Evolutionary conservation across 2,113 vertebrate genomes (phyloP).

Genomic region (Agelaius phoeniceus): DNA sequence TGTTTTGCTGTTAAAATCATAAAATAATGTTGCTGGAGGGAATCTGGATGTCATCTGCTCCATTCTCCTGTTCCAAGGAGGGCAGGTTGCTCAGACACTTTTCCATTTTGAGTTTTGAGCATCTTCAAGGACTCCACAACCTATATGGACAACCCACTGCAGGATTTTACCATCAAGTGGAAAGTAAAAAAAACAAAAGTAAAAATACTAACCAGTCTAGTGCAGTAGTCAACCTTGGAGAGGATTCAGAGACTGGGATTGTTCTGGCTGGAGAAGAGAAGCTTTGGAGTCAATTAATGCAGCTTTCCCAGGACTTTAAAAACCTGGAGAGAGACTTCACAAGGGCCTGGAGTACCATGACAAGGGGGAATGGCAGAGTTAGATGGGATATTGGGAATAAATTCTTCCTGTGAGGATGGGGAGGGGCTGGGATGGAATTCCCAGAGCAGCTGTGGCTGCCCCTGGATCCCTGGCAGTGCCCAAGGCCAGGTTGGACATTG

Average conservation of each 20-base stretch:
- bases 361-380: too few species aligned
- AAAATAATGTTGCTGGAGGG: background rate
- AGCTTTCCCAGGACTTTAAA: background rate
- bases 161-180: background rate
- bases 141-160: rapidly evolving
- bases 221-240: background rate
- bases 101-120: background rate
- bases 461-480: background rate
- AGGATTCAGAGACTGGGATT: background rate
- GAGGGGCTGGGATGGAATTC: background rate
- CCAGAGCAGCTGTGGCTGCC: background rate
- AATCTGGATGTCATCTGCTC: background rate
- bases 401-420: background rate
- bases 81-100: background rate
- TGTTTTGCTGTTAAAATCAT: background rate
- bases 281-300: background rate
- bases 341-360: background rate
- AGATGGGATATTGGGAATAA: background rate
- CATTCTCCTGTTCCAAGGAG: background rate
- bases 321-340: background rate
- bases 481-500: background rate
- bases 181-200: background rate
- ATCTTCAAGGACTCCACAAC: background rate
- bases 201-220: background rate
- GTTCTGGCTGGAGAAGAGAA: background rate